phyloP scores from a whole-genome alignment of 2,888 invertebrate genomes.

The Bugula neritina region DNA sequence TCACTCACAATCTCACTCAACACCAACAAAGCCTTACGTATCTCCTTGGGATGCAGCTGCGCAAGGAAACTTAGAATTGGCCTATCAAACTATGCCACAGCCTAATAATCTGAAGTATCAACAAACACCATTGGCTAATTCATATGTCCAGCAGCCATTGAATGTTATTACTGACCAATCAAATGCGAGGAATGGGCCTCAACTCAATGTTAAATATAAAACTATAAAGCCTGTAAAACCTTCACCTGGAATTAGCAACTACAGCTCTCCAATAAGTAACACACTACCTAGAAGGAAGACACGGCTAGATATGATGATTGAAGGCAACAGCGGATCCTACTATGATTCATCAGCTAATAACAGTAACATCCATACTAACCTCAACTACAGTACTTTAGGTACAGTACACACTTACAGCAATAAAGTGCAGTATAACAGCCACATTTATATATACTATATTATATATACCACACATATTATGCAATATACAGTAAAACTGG shows the following conservation, averaged over 20 bases:
- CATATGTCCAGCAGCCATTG: slow-evolving; percentile 10
- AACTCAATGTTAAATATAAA: slow-evolving; percentile 16
- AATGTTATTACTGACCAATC: slow-evolving; percentile 7
- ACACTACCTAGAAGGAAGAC: slow-evolving; percentile 5
- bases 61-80: slow-evolving; percentile 65
- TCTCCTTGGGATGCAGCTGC: slow-evolving; percentile 70
- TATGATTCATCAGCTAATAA: too few species aligned
- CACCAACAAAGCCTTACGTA: slow-evolving; percentile 58
- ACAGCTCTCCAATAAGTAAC: background rate
- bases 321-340: background rate
- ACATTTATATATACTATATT: too few species aligned
- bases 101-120: background rate
- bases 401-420: too few species aligned
- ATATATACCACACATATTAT: too few species aligned
- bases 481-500: too few species aligned
- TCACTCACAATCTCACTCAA: slow-evolving; percentile 32
- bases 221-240: background rate
- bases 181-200: background rate
- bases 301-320: slow-evolving; percentile 17
- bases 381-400: too few species aligned
- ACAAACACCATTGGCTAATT: background rate
- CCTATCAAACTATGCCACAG: slow-evolving; percentile 57
- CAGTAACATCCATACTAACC: too few species aligned
- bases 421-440: too few species aligned
- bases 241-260: too few species aligned